Conservation (phyloP, 2,113 vertebrate genomes). For the Gavia stellata region DNA sequence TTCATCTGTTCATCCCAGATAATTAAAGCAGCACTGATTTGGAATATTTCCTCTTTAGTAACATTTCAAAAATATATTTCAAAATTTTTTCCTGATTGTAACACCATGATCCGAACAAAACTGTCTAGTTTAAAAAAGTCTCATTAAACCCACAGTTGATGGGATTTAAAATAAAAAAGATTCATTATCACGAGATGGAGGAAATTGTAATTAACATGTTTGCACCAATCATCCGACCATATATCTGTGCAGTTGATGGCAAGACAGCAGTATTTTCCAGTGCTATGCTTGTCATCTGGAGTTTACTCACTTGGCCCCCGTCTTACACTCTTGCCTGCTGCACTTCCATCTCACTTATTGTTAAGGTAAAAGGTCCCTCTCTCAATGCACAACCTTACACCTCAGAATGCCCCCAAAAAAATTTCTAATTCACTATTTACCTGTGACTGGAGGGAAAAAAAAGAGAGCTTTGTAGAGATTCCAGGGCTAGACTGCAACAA, state of each 20-base stretch:
- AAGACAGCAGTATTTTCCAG: neutral
- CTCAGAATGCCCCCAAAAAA: no score
- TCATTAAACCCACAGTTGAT: neutral
- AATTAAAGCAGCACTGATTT: slow-evolving; percentile 10
- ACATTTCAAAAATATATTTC: neutral
- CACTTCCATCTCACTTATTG: neutral
- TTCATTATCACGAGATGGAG: neutral
- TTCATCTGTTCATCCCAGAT: neutral
- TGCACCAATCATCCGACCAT: neutral
- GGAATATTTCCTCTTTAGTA: neutral
- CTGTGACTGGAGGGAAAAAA: neutral
- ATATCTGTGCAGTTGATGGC: neutral
- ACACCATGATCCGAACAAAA: neutral
- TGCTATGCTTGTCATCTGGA: neutral
- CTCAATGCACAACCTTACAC: neutral
- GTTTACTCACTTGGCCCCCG: neutral
- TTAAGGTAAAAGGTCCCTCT: neutral
- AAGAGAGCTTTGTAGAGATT: neutral
- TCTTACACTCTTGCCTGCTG: neutral
- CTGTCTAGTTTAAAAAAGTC: neutral
- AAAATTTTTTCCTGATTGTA: neutral
- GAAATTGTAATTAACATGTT: neutral
- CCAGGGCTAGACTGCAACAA: neutral
- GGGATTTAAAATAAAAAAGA: neutral
- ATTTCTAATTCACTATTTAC: neutral